Conservation (phyloP, 2,797 vertebrate species). For the Notoglanidium macrostoma region DNA sequence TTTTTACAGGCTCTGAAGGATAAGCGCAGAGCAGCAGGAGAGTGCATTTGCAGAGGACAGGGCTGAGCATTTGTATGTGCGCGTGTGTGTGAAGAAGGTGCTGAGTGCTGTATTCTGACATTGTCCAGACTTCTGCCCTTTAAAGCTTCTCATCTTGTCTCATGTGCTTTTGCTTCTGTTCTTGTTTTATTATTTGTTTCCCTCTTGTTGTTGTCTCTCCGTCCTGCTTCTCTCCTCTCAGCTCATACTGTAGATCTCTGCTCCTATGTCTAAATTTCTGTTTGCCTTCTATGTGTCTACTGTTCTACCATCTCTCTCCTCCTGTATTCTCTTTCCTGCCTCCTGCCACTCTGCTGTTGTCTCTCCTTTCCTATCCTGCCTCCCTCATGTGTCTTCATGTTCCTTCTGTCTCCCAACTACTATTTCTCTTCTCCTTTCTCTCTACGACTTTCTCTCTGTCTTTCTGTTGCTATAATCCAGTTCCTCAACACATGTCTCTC, state of each 20-base stretch:
- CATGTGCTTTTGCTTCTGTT: constrained; percentile 19
- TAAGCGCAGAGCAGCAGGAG: neutral
- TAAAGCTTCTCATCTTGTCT: constrained; percentile 33
- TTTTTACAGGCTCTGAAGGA: constrained; percentile 15
- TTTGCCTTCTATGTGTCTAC: neutral
- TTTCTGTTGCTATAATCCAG: neutral
- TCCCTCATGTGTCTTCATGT: neutral
- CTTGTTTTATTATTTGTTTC: neutral
- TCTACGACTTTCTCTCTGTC: neutral
- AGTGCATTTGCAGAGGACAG: neutral
- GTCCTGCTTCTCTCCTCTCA: neutral
- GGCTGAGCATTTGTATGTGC: neutral
- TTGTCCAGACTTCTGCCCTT: neutral
- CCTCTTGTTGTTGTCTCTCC: neutral
- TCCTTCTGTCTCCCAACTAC: neutral
- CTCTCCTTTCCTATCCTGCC: neutral
- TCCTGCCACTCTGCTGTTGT: neutral
- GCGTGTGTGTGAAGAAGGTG: neutral
- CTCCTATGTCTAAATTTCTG: neutral
- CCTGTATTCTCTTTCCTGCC: neutral
- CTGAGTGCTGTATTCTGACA: neutral
- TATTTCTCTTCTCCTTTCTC: neutral
- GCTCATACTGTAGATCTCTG: neutral
- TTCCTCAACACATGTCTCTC: neutral
- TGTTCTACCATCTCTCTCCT: neutral